Evolutionary conservation across 2,113 vertebrate species (phyloP).

Genomic region (Neotragus moschatus): DNA sequence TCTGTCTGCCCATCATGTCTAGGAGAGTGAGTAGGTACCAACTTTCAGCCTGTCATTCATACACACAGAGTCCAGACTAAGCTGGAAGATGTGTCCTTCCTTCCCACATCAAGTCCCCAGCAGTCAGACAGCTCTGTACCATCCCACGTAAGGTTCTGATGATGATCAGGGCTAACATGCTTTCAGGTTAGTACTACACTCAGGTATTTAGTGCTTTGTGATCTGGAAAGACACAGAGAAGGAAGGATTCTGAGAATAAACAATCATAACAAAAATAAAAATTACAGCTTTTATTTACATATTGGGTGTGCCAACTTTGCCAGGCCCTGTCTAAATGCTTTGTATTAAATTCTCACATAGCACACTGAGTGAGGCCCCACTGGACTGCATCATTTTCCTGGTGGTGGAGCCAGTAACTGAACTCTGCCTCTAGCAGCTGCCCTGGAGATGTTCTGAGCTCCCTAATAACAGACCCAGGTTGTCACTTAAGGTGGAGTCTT

Average conservation of each 20-base stretch:
- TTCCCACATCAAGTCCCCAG: not conserved
- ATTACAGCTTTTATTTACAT: not conserved
- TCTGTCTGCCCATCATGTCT: not conserved
- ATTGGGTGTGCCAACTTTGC: not conserved
- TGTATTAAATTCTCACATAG: not conserved
- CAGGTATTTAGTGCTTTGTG: not conserved
- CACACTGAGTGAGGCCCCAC: not conserved
- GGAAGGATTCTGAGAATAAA: not conserved
- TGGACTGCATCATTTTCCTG: not conserved
- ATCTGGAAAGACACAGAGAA: not conserved
- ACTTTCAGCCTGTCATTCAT: not conserved
- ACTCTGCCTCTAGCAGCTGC: not conserved
- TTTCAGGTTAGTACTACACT: not conserved
- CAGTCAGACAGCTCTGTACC: not conserved
- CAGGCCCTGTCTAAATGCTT: not conserved
- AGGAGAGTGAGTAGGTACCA: not conserved
- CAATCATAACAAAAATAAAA: not conserved
- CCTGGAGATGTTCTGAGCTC: not conserved
- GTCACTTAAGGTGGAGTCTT: not conserved
- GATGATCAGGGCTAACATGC: not conserved
- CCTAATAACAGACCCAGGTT: not conserved
- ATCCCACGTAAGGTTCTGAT: not conserved
- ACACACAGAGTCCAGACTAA: not conserved
- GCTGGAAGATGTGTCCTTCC: not conserved
- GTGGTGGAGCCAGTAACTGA: not conserved